A percentile compares a stretch with the other conserved stretches of the same genome.
These are phyloP conservation scores for Oryzias curvinotus DNA, from an alignment of 2,113 vertebrate species.

Conservation along the genomic window DNA sequence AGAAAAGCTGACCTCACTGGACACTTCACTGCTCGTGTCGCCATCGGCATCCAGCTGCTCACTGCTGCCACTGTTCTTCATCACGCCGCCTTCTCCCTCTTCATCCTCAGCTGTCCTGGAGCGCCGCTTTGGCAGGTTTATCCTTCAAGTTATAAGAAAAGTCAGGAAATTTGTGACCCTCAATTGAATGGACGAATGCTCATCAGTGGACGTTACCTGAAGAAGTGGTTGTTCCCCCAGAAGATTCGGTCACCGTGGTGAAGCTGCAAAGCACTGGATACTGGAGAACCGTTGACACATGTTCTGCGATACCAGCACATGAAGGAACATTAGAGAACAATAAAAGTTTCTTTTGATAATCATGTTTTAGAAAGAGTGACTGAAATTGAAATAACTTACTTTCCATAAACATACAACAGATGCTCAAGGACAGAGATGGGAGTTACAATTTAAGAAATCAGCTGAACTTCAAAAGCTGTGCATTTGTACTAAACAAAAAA, in stretches of 20 bases:
- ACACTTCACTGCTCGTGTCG: slow-evolving; percentile 91
- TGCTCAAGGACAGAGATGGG: too few species aligned
- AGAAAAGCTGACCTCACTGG: slow-evolving; percentile 93
- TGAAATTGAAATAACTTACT: neutral
- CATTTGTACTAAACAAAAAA: too few species aligned
- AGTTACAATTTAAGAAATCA: too few species aligned
- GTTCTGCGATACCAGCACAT: slow-evolving; percentile 77
- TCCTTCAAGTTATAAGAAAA: slow-evolving; percentile 49
- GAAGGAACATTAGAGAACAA: neutral
- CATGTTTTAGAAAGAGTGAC: neutral
- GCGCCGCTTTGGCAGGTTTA: slow-evolving; percentile 90
- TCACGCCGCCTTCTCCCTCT: slow-evolving; percentile 77
- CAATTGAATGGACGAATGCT: too few species aligned
- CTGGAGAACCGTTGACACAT: slow-evolving; percentile 91
- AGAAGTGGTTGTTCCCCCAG: slow-evolving; percentile 99
- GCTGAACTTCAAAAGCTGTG: too few species aligned
- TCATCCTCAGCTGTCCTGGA: slow-evolving; percentile 76
- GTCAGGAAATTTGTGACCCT: too few species aligned
- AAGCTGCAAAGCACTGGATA: slow-evolving; percentile 82
- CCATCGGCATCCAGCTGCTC: slow-evolving; percentile 92
- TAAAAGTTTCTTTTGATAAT: neutral
- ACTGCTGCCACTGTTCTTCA: slow-evolving; percentile 82
- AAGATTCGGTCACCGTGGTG: slow-evolving; percentile 95
- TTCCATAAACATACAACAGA: too few species aligned
- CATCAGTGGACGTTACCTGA: slow-evolving; percentile 78